Percentiles rank a stretch among this genome's conserved stretches.
These are phyloP conservation scores for Oxygymnocypris stewartii DNA, from an alignment of 2,113 vertebrate genomes.

Conservation along the genomic window DNA sequence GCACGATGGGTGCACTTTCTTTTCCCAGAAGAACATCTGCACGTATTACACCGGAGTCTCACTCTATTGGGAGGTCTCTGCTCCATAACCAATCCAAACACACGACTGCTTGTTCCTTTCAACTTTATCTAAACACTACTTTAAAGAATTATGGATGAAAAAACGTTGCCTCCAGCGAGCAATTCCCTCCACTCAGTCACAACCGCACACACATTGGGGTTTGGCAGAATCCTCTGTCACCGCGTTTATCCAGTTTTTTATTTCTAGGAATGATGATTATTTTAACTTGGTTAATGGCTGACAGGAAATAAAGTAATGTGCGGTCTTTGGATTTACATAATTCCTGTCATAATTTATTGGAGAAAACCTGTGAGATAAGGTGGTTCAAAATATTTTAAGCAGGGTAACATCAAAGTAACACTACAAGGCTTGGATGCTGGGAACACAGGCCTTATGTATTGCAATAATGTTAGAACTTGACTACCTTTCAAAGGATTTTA, in stretches of 20 bases:
- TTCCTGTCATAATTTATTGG: slow-evolving; percentile 24
- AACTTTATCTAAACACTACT: slow-evolving; percentile 13
- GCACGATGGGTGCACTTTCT: background rate
- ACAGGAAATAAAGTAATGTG: slow-evolving; percentile 19
- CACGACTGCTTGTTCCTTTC: slow-evolving; percentile 1
- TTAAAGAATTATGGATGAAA: slow-evolving; percentile 13
- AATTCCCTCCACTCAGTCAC: slow-evolving; percentile 4
- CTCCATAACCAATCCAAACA: slow-evolving; percentile 4
- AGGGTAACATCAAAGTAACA: background rate
- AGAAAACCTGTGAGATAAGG: background rate
- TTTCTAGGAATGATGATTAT: background rate
- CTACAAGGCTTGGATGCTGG: background rate
- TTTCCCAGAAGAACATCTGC: background rate
- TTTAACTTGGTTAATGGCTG: background rate
- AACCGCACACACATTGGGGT: background rate
- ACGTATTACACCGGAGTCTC: background rate
- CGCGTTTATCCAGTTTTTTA: background rate
- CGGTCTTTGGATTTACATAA: background rate
- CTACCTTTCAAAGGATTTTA: background rate
- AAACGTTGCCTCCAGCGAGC: slow-evolving; percentile 10
- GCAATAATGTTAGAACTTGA: background rate
- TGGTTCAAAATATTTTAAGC: slow-evolving; percentile 15
- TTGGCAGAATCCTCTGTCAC: background rate
- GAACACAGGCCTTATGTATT: background rate
- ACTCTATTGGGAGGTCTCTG: slow-evolving; percentile 13